Evolutionary conservation across 1,140 invertebrate species (phyloP).

Genomic region (Rhopalosiphum padi): DNA sequence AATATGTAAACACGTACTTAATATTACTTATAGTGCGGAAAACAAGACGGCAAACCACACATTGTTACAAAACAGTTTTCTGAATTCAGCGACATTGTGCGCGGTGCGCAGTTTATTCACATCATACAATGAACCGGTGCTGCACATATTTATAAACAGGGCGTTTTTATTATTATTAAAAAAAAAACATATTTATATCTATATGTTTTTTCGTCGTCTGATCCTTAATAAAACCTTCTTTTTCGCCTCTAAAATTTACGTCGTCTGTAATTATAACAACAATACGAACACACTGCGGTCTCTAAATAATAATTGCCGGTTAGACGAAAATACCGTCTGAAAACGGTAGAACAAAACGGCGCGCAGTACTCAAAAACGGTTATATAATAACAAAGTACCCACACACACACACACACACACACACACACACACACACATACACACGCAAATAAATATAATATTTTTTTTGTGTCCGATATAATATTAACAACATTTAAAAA

Average conservation of each 20-base stretch:
- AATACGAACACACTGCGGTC: slow-evolving; percentile 27
- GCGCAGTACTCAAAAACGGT: slow-evolving; percentile 6
- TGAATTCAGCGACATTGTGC: background rate
- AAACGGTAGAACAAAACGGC: slow-evolving; percentile 51
- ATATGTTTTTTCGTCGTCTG: slow-evolving; percentile 22
- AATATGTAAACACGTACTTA: background rate
- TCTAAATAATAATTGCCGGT: slow-evolving; percentile 42
- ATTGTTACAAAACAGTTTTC: background rate
- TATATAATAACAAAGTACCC: slow-evolving; percentile 37
- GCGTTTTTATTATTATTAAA: slow-evolving; percentile 18
- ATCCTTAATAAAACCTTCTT: background rate
- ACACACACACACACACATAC: background rate
- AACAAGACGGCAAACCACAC: background rate
- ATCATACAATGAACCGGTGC: background rate
- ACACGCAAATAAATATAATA: background rate
- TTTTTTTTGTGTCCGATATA: background rate
- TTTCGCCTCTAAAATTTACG: background rate
- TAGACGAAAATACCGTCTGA: slow-evolving; percentile 28
- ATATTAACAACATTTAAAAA: background rate
- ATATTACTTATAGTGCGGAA: background rate
- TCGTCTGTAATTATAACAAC: slow-evolving; percentile 43
- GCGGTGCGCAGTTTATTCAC: slow-evolving; percentile 10
- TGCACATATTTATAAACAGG: background rate
- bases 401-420: no score
- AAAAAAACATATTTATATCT: background rate